Conservation (phyloP, 2,113 vertebrate species). For the Neogobius melanostomus region DNA sequence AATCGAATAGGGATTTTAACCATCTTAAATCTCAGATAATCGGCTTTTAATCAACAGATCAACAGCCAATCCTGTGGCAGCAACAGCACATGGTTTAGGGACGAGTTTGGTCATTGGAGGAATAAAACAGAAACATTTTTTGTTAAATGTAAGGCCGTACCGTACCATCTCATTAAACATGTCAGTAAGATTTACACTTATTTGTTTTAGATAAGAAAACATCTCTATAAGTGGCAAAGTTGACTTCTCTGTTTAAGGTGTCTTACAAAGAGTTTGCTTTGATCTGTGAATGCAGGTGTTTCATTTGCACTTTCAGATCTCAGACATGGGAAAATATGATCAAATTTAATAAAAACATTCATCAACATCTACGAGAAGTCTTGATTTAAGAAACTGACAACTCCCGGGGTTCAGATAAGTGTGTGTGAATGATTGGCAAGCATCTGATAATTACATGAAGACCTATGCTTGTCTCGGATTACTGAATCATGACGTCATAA, state of each 20-base stretch:
- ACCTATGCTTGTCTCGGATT: not conserved
- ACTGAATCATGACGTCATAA: not conserved
- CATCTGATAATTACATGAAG: not conserved
- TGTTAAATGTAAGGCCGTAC: too few species aligned
- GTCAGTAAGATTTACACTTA: too few species aligned
- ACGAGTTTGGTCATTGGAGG: too few species aligned
- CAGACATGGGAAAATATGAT: not conserved
- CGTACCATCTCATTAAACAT: too few species aligned
- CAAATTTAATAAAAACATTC: conserved; percentile 1
- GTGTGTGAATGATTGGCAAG: not conserved
- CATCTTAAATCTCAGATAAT: too few species aligned
- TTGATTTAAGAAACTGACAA: not conserved
- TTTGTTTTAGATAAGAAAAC: too few species aligned
- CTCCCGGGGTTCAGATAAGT: conserved; percentile 5
- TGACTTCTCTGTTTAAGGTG: not conserved
- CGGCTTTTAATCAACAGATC: too few species aligned
- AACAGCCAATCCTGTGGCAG: too few species aligned
- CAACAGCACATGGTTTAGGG: too few species aligned
- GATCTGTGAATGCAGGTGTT: conserved; percentile 1
- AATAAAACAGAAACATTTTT: too few species aligned
- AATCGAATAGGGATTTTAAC: too few species aligned
- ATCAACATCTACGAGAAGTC: not conserved
- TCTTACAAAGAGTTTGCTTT: conserved; percentile 2
- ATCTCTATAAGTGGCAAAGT: not conserved
- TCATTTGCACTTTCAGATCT: conserved; percentile 2